Base-by-base conservation (phyloP, 2,797 vertebrate species). In the Cygnus olor region DNA sequence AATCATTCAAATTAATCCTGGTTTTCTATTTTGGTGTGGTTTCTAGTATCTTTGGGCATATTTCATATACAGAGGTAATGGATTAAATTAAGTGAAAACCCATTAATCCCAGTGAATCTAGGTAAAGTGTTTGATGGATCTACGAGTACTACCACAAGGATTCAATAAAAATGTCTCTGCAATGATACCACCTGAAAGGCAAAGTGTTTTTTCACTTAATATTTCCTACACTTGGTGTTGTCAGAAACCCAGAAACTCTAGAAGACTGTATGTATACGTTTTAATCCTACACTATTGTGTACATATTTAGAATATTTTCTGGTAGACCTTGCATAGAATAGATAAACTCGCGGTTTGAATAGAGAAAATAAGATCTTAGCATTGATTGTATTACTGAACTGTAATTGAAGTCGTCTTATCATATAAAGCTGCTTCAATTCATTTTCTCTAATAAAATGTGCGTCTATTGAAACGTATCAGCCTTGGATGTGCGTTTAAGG, bases 11-110 rank as follows among this genome's bases (percentile, higher is more conserved):
- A 69, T 15, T 60, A 82, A 77, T 56, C 24, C 56, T 2, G 22
- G 9, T 32, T 95, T 88, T 84, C 49, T 40, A 2, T 51, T 92
- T 73, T 63, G 60, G 32, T 22, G 54, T 17, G 53, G 27, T 13
- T 80, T 72, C 87, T 83, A 69, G 15, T 90, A 83, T 81, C 40
- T 90, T 71, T 25, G 56, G 56, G 47, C 44, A 69, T 53, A 71
- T 85, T 90, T 91, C 53, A 65, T 28, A 15, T 18, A 44, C 13
- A 28, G 72, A 82, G 21, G 25, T 71, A 88, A 63, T 24, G 47
- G 74, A 88, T 95, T 86, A 85, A 86, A 78, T 72, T 57, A 88
- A 84, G 69, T 66, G 82, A 64, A 93, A 91, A 74, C 40, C 30
- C 74, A 51, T 74, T 73, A 54, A 63, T 87, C 47, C 47, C 20